Evolutionary conservation across 1,140 invertebrate genomes (phyloP).

Genomic region (Diorhabda sublineata): DNA sequence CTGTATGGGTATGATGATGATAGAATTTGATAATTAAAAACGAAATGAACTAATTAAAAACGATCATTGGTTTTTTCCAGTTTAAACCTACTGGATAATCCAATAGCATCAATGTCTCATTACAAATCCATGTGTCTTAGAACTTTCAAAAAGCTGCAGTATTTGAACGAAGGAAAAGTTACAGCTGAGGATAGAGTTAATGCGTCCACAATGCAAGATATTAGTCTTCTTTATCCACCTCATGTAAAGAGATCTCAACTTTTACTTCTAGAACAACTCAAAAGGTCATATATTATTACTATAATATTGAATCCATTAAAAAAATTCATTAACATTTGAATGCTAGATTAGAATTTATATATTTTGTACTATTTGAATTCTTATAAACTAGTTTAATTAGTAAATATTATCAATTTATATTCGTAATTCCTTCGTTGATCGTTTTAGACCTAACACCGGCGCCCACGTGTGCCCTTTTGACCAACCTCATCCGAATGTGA

Average conservation of each 20-base stretch:
- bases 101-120: constrained; percentile 20
- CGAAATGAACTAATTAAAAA: no score
- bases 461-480: constrained; percentile 28
- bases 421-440: neutral
- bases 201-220: neutral
- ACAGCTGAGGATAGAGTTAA: constrained; percentile 4
- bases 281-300: neutral
- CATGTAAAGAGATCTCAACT: neutral
- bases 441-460: constrained; percentile 19
- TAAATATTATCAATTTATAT: no score
- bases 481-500: constrained; percentile 27
- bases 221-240: neutral
- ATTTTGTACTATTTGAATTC: no score
- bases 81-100: constrained; percentile 34
- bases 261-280: neutral
- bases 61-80: constrained; percentile 6
- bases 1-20: no score
- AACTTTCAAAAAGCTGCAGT: constrained; percentile 1
- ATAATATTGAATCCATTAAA: neutral
- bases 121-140: constrained; percentile 10
- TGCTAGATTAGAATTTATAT: no score
- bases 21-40: no score
- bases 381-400: no score
- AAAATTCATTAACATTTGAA: no score
- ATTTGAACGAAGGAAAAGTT: constrained; percentile 6